Conservation (phyloP, 2,113 vertebrate genomes). For the Onychorhynchus coronatus region DNA sequence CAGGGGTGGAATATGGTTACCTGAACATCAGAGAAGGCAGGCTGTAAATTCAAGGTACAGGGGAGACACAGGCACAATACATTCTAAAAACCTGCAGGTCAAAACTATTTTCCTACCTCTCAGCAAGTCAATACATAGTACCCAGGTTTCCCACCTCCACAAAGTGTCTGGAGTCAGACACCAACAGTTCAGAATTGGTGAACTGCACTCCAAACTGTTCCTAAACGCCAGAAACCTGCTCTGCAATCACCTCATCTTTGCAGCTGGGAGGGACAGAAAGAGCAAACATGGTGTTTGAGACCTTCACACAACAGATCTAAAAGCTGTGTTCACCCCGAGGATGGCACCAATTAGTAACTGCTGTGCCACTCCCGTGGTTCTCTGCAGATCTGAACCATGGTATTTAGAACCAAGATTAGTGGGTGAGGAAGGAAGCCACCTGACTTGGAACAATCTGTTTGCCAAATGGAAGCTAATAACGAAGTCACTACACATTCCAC, state of each 20-base stretch:
- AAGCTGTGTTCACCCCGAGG: not conserved
- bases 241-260: not conserved
- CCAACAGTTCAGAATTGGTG: not conserved
- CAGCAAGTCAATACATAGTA: not conserved
- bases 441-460: not conserved
- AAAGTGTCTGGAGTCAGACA: not conserved
- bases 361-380: not conserved
- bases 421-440: not conserved
- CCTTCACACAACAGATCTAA: not conserved
- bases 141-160: not conserved
- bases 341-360: not conserved
- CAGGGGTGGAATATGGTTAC: conserved; percentile 92
- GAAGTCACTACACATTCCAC: not conserved
- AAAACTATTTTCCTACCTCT: not conserved
- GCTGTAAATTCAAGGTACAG: not conserved
- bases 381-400: not conserved
- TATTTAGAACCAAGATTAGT: not conserved
- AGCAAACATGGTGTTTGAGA: fast-evolving
- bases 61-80: not conserved
- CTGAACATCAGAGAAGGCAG: conserved; percentile 66
- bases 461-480: not conserved
- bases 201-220: not conserved
- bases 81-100: not conserved
- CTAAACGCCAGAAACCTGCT: not conserved
- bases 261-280: not conserved